Evolutionary conservation across 1,140 invertebrate genomes (phyloP).

Genomic region (Phymorhynchus buccinoides): DNA sequence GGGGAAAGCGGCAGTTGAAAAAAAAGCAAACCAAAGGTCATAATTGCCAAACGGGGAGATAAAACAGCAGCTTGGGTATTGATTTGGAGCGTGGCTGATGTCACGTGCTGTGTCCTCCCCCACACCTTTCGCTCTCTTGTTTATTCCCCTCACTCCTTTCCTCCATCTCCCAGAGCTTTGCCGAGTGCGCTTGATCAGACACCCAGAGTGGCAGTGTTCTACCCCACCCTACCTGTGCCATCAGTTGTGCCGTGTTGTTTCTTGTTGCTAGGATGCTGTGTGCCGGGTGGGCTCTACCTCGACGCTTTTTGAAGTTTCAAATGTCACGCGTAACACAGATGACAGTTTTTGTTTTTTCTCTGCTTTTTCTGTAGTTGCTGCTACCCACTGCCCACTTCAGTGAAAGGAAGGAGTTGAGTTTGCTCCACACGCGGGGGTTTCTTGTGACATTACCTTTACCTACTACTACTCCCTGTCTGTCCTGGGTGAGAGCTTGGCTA

Average conservation of each 20-base stretch:
- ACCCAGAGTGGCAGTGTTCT: neutral
- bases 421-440: neutral
- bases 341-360: neutral
- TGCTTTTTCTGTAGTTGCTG: neutral
- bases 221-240: neutral
- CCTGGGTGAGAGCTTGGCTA: neutral
- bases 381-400: neutral
- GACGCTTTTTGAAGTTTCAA: neutral
- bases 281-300: neutral
- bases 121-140: neutral
- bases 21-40: slow-evolving; percentile 1
- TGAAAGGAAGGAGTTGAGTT: neutral
- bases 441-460: neutral
- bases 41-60: neutral
- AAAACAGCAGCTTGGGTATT: slow-evolving; percentile 34
- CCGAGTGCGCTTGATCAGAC: neutral
- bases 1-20: neutral
- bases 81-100: slow-evolving; percentile 15
- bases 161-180: neutral
- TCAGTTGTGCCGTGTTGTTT: neutral
- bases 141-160: neutral
- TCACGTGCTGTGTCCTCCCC: slow-evolving; percentile 10
- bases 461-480: neutral
- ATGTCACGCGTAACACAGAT: neutral
- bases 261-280: neutral